These are phyloP conservation scores for Asarcornis scutulata DNA, from an alignment of 2,113 vertebrate species.

Conservation along the genomic window DNA sequence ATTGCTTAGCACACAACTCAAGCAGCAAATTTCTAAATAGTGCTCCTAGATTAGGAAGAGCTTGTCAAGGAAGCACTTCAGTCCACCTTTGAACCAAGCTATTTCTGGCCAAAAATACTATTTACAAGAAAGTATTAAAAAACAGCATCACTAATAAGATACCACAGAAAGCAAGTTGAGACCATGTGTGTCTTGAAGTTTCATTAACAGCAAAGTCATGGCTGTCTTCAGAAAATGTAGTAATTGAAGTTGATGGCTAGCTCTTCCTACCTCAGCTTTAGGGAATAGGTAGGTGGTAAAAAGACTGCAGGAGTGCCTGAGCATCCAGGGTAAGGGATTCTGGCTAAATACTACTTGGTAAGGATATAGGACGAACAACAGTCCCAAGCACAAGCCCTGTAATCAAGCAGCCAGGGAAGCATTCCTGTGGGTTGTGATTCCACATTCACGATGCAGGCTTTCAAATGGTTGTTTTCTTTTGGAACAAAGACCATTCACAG, in stretches of 20 bases:
- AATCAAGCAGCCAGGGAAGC: background rate
- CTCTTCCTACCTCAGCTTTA: background rate
- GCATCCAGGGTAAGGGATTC: background rate
- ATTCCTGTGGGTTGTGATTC: background rate
- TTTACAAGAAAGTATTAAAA: background rate
- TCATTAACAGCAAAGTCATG: no score
- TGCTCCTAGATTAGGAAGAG: background rate
- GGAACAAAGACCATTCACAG: background rate
- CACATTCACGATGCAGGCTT: fast-evolving
- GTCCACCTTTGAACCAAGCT: background rate
- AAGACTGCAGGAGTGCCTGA: background rate
- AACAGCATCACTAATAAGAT: background rate
- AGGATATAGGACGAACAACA: background rate
- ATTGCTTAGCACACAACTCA: background rate
- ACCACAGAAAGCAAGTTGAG: background rate
- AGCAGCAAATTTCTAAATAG: background rate
- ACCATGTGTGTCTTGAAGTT: no score
- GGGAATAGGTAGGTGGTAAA: background rate
- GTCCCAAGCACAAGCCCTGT: background rate
- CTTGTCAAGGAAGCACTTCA: background rate
- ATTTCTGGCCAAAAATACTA: background rate
- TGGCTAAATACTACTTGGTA: background rate
- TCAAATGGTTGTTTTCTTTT: background rate
- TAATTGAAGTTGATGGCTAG: background rate
- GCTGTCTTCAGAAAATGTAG: background rate